Evolutionary conservation across 2,113 vertebrate species (phyloP).

Genomic region (Sciurus niger): DNA sequence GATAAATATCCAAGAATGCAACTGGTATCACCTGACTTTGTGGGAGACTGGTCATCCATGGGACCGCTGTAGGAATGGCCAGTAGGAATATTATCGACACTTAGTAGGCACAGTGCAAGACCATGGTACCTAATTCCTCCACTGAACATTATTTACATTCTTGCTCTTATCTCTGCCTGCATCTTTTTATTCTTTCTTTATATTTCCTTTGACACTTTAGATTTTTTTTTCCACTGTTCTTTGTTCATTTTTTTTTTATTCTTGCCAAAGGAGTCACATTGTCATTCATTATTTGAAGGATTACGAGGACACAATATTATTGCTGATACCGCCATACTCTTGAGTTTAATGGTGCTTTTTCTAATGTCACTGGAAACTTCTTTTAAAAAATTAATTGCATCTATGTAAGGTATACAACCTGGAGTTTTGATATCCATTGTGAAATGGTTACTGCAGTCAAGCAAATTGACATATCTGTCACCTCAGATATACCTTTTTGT

Average conservation of each 20-base stretch:
- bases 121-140: not conserved
- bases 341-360: not conserved
- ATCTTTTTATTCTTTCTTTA: not conserved
- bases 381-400: not conserved
- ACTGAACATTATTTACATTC: not conserved
- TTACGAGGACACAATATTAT: not conserved
- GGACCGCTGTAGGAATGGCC: not conserved
- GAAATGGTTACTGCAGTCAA: not conserved
- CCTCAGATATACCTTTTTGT: not conserved
- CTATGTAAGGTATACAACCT: not conserved
- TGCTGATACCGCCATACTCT: not conserved
- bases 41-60: not conserved
- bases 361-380: not conserved
- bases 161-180: not conserved
- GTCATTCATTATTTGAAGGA: not conserved
- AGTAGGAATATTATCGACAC: not conserved
- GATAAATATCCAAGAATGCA: constrained; percentile 71
- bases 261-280: not conserved
- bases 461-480: not conserved
- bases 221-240: not conserved
- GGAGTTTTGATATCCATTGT: not conserved
- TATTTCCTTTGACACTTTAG: not conserved
- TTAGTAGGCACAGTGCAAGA: not conserved
- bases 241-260: not conserved
- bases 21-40: constrained; percentile 51